Percentiles rank a stretch among this genome's conserved stretches.
phyloP scores from a whole-genome alignment of 1,140 invertebrate species.

The Bombus fervidus region DNA sequence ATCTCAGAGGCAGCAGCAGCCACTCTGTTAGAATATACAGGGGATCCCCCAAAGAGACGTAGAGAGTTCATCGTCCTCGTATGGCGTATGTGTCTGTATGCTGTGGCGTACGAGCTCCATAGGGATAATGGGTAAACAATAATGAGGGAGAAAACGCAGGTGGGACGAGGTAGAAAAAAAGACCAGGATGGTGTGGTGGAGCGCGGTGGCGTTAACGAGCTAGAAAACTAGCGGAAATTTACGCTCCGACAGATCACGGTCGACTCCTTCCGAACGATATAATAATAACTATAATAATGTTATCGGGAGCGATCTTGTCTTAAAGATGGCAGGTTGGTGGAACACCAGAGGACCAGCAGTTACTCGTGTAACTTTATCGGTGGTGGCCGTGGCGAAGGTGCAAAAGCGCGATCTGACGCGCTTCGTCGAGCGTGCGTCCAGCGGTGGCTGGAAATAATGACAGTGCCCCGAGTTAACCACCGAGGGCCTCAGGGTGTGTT shows the following conservation, averaged over 20 bases:
- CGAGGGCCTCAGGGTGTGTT: neutral
- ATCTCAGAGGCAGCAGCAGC: neutral
- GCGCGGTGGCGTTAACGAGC: conserved; percentile 62
- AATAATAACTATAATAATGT: conserved; percentile 62
- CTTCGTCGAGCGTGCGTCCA: conserved; percentile 23
- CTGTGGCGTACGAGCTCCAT: neutral
- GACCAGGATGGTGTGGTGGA: neutral
- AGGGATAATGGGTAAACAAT: conserved; percentile 56
- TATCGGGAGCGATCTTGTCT: conserved; percentile 54
- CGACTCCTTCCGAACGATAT: conserved; percentile 59
- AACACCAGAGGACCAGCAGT: too few species aligned
- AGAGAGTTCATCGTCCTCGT: conserved; percentile 41
- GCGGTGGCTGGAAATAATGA: conserved; percentile 29
- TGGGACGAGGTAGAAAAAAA: conserved; percentile 24
- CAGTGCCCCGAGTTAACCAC: conserved; percentile 28
- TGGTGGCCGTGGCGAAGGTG: neutral
- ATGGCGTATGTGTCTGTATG: neutral
- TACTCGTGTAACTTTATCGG: neutral
- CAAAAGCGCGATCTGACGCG: conserved; percentile 29
- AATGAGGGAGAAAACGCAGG: conserved; percentile 52
- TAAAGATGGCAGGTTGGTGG: conserved; percentile 2
- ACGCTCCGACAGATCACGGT: conserved; percentile 63
- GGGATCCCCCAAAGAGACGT: conserved; percentile 44
- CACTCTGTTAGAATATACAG: neutral
- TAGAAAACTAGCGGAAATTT: conserved; percentile 69